phyloP scores from a whole-genome alignment of 2,888 invertebrate species.

The Hydrotaea cyrtoneurina region DNA sequence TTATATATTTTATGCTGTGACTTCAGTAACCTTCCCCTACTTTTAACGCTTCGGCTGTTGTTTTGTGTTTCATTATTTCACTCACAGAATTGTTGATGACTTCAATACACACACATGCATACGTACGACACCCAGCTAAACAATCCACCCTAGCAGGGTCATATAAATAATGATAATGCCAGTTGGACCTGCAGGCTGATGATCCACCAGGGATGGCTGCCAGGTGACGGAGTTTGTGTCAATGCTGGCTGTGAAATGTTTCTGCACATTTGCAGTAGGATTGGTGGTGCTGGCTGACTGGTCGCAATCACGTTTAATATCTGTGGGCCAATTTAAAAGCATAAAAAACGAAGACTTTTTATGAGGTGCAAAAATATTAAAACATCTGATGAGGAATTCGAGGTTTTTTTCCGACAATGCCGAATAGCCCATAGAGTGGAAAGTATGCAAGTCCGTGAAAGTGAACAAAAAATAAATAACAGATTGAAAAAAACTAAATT shows the following conservation, averaged over 20 bases:
- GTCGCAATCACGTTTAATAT: slow-evolving; percentile 44
- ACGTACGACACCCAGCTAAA: neutral
- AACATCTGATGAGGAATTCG: slow-evolving; percentile 1
- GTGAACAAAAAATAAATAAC: too few species aligned
- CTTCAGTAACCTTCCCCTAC: neutral
- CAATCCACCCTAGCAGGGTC: slow-evolving; percentile 8
- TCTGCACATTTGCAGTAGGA: neutral
- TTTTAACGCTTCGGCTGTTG: neutral
- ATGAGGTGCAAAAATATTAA: slow-evolving; percentile 31
- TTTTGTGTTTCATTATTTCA: neutral
- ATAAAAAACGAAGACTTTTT: slow-evolving; percentile 39
- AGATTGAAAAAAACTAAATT: too few species aligned
- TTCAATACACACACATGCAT: neutral
- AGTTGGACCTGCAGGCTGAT: neutral
- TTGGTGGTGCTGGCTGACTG: neutral
- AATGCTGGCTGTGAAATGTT: slow-evolving; percentile 12
- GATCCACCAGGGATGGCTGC: neutral
- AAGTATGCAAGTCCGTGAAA: neutral
- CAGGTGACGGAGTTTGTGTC: slow-evolving; percentile 7
- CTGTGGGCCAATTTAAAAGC: slow-evolving; percentile 63
- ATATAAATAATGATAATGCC: slow-evolving; percentile 5
- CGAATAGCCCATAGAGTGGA: neutral
- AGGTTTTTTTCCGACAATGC: neutral
- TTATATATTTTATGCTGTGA: too few species aligned
- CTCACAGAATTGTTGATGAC: neutral